Conservation (phyloP, 1,140 invertebrate genomes). For the Brachionus calyciflorus region DNA sequence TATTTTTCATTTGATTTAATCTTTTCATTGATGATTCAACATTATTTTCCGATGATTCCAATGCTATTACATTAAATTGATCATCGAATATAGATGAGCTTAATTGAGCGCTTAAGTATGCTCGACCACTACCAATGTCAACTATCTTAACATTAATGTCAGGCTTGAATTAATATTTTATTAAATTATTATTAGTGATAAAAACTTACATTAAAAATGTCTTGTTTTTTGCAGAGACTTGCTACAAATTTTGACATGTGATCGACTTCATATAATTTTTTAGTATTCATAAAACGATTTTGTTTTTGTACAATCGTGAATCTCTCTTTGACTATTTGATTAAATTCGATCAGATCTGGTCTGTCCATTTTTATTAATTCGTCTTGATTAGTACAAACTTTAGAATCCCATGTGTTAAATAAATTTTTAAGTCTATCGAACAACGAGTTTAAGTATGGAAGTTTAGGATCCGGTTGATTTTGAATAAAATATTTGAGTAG, state of each 20-base stretch:
- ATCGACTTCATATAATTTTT: not conserved
- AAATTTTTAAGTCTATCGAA: no score
- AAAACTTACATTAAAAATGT: not conserved
- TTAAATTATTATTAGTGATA: no score
- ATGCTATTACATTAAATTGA: conserved; percentile 70
- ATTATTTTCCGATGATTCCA: conserved; percentile 70
- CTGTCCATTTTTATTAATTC: no score
- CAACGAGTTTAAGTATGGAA: no score
- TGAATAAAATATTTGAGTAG: no score
- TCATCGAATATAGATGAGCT: conserved; percentile 65
- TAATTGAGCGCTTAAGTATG: conserved; percentile 73
- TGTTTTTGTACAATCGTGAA: not conserved
- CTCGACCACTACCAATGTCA: conserved; percentile 81
- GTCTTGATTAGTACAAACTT: no score
- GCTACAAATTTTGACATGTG: not conserved
- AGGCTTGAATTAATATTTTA: no score
- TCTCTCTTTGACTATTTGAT: not conserved
- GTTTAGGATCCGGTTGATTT: no score
- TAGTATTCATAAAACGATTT: not conserved
- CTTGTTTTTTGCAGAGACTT: not conserved
- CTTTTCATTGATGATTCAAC: conserved; percentile 67
- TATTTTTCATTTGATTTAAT: conserved; percentile 59
- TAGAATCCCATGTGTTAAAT: no score
- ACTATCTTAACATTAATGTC: conserved; percentile 60
- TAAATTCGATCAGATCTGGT: not conserved